These are phyloP conservation scores for Parthenolecanium corni DNA, from an alignment of 2,888 invertebrate genomes.

Conservation along the genomic window DNA sequence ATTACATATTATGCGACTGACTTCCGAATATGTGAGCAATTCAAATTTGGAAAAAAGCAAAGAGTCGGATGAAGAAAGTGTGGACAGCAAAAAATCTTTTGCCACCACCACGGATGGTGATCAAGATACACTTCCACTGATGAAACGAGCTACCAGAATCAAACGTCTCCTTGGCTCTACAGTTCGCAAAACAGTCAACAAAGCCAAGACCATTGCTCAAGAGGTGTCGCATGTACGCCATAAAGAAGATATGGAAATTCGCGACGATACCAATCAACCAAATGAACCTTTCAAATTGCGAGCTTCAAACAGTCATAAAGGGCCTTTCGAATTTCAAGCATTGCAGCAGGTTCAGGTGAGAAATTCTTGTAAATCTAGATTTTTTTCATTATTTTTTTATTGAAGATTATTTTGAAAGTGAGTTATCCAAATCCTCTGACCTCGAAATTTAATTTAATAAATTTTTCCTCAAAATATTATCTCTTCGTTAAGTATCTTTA, in stretches of 20 bases:
- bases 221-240: conserved; percentile 70
- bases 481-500: too few species aligned
- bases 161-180: conserved; percentile 78
- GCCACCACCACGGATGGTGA: conserved; percentile 38
- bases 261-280: conserved; percentile 47
- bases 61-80: conserved; percentile 66
- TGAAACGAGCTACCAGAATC: conserved; percentile 44
- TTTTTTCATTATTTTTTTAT: conserved; percentile 24
- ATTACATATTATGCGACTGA: conserved; percentile 84
- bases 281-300: conserved; percentile 57
- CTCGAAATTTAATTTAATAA: too few species aligned
- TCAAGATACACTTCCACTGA: conserved; percentile 41
- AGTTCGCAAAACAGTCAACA: conserved; percentile 80
- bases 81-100: conserved; percentile 51
- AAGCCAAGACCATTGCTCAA: conserved; percentile 31
- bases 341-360: conserved; percentile 75
- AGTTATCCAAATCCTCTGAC: neutral
- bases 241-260: conserved; percentile 74
- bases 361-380: neutral
- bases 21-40: conserved; percentile 76
- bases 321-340: conserved; percentile 90
- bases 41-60: conserved; percentile 52
- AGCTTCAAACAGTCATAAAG: conserved; percentile 90
- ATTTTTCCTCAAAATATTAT: too few species aligned
- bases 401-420: neutral